Evolutionary conservation across 2,113 vertebrate species (phyloP), one percentile per base, ranked within the genome.

Genomic region (Donacobius atricapilla): DNA sequence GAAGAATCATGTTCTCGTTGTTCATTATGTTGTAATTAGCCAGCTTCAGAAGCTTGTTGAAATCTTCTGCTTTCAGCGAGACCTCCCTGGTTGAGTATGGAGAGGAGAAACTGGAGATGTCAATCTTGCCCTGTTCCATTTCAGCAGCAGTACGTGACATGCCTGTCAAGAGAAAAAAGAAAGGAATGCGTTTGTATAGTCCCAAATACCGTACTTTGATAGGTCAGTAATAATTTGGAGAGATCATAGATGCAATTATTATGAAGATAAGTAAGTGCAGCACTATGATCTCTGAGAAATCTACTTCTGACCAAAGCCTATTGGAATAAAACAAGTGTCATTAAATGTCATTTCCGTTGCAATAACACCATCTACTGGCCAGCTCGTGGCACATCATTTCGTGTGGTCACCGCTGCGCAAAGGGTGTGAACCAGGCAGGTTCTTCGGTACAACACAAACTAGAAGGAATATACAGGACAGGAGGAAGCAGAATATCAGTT

Each of bases 1-100:
- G 96, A 10, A 98, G 83, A 91, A 99, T 97, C 51, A 72, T 24
- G 3, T 77, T 93, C 65, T 96, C 97, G 8, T 97, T 99, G 97
- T 98, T 99, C 76, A 63, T 75, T 9, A 99, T 58, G 27, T 99
- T 99, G 89, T 98, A 99, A 76, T 98, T 87, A 28, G 97, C 95
- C 71, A 99, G 96, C 12, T 96, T 95, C 81, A 98, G 79, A 44
- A 99, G 97, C 51, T 95, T 95, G 76, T 98, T 98, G 48, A 98
- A 99, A 68, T 98, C 98, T 63, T 98, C 96, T 44, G 95, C 81
- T n/a, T 97, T 97, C 95, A 98, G 98, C 0, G 98, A 98, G 68
- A 98, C 92, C 78, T 98, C 95, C 22, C 90, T 92, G 3, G 98
- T 97, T 63, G 95, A 88, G 51, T 98, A 99, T 3, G 98, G 98